Evolutionary conservation across 2,888 invertebrate species (phyloP).

Genomic region (Zygaena filipendulae): DNA sequence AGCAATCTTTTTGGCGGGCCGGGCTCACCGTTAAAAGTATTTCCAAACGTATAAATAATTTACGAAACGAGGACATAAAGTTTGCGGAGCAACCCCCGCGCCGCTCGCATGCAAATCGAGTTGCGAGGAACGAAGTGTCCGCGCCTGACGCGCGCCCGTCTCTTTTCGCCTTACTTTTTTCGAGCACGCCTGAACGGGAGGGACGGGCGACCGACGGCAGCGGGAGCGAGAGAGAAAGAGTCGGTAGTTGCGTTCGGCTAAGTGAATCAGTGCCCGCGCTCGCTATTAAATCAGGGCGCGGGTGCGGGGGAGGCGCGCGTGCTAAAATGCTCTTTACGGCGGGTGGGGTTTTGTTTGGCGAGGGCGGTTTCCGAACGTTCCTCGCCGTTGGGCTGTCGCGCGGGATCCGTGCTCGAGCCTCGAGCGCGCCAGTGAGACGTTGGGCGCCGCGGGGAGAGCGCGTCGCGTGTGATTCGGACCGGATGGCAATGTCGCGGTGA

Average conservation of each 20-base stretch:
- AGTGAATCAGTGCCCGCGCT: constrained; percentile 68
- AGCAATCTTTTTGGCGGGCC: constrained; percentile 54
- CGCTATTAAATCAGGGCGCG: constrained; percentile 67
- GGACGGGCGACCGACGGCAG: constrained; percentile 25
- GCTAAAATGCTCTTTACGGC: constrained; percentile 64
- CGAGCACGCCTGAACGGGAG: constrained; percentile 25
- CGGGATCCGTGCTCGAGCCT: constrained; percentile 22
- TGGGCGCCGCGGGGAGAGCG: constrained; percentile 36
- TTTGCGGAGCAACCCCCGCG: constrained; percentile 60
- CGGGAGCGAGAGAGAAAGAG: constrained; percentile 44
- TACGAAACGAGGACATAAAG: constrained; percentile 67
- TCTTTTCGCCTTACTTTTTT: constrained; percentile 33
- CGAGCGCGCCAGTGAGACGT: constrained; percentile 27
- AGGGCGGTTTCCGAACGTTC: constrained; percentile 61
- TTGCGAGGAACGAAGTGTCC: constrained; percentile 61
- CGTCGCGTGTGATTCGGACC: constrained; percentile 34
- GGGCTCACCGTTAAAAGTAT: constrained; percentile 61
- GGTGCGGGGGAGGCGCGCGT: constrained; percentile 47
- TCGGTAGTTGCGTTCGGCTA: constrained; percentile 62
- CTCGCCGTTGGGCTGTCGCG: constrained; percentile 28
- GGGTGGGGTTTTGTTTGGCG: constrained; percentile 66
- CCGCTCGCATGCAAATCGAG: constrained; percentile 65
- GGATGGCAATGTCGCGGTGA: constrained; percentile 54
- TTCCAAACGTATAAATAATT: constrained; percentile 66
- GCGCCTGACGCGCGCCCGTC: constrained; percentile 41